phyloP scores from a whole-genome alignment of 2,797 vertebrate genomes.

The Monodelphis domestica region DNA sequence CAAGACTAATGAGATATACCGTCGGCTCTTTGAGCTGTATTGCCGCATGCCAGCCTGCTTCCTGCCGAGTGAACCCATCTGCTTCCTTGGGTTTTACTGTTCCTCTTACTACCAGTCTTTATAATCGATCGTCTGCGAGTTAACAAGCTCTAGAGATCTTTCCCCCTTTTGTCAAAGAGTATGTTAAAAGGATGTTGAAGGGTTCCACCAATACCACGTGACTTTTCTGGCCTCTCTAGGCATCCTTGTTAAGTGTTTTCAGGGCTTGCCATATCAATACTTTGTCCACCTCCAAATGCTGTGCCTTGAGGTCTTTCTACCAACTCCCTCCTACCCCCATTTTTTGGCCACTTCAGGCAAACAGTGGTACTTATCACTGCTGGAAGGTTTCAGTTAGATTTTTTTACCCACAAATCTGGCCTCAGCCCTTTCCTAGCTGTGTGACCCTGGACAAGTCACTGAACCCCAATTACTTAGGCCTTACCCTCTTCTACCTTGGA shows the following conservation, averaged over 20 bases:
- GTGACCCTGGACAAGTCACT: no score
- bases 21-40: not conserved
- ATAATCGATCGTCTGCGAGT: not conserved
- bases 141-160: not conserved
- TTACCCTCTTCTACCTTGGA: no score
- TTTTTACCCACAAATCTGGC: no score
- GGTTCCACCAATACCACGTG: not conserved
- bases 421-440: no score
- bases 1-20: not conserved
- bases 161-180: not conserved
- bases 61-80: not conserved
- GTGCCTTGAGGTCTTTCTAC: not conserved
- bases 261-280: not conserved
- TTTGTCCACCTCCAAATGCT: not conserved
- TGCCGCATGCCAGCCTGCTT: not conserved
- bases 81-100: not conserved
- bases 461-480: no score
- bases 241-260: not conserved
- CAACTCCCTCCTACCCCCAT: not conserved
- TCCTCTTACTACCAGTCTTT: not conserved
- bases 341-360: not conserved
- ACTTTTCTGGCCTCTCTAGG: not conserved
- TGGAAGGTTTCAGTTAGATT: not conserved
- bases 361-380: not conserved
- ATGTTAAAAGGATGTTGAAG: not conserved